Evolutionary conservation across 2,113 vertebrate genomes (phyloP).

Genomic region (Cavia aperea): DNA sequence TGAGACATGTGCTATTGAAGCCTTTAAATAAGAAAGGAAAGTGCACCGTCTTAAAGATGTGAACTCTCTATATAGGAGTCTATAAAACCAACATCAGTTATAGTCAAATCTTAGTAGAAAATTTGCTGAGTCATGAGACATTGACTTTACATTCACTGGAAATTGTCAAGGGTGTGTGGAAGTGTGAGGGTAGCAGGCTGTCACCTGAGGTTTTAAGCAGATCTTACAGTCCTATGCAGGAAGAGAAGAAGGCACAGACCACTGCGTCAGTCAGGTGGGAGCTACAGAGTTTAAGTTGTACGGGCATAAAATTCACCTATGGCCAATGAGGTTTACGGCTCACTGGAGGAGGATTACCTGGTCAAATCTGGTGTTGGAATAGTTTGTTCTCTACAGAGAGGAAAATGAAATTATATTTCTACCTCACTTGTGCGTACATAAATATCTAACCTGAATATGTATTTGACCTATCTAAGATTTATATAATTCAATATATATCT

Average conservation of each 20-base stretch:
- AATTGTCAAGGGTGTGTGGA: neutral
- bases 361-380: neutral
- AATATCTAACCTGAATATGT: neutral
- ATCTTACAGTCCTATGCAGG: neutral
- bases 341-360: accelerated
- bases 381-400: neutral
- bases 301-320: neutral
- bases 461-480: neutral
- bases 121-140: neutral
- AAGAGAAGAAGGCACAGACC: neutral
- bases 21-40: neutral
- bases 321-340: neutral
- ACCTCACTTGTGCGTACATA: neutral
- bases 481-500: neutral
- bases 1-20: neutral
- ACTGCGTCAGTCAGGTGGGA: neutral
- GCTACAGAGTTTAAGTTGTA: neutral
- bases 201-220: neutral
- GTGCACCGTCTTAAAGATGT: neutral
- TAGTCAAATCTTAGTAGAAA: neutral
- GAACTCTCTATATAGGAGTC: neutral
- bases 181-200: accelerated
- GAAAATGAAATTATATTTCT: neutral
- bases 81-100: neutral
- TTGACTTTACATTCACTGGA: neutral